Conservation (phyloP, 2,888 invertebrate genomes). For the Limnephilus auricula region DNA sequence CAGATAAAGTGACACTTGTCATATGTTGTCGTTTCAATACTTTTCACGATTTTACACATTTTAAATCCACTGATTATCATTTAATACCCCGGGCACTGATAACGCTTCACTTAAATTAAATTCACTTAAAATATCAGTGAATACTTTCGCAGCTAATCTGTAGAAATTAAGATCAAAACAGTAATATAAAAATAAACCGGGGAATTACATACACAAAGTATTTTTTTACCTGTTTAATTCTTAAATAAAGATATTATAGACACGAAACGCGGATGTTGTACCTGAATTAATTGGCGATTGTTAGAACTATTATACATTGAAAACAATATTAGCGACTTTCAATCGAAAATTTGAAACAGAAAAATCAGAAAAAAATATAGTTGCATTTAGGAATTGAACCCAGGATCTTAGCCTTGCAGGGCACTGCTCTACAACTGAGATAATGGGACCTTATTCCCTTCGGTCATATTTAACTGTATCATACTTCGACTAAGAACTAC, state of each 20-base stretch:
- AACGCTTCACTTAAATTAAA: neutral
- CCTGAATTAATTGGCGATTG: neutral
- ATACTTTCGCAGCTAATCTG: neutral
- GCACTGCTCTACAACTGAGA: too few species aligned
- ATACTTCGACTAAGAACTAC: too few species aligned
- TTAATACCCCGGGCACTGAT: neutral
- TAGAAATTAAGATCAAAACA: neutral
- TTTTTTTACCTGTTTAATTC: neutral
- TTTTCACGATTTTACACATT: conserved; percentile 13
- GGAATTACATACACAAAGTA: neutral
- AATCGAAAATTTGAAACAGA: too few species aligned
- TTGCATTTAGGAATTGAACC: too few species aligned
- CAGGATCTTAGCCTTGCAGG: too few species aligned
- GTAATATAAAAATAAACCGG: neutral
- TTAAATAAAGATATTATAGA: too few species aligned
- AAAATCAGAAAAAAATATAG: too few species aligned
- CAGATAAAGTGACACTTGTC: conserved; percentile 55
- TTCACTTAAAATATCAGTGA: neutral
- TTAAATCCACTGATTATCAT: neutral
- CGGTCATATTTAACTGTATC: too few species aligned
- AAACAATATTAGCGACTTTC: too few species aligned
- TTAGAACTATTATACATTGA: too few species aligned
- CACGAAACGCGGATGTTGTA: neutral
- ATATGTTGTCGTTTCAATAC: conserved; percentile 34
- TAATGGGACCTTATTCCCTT: too few species aligned